Evolutionary conservation across 2,888 invertebrate species (phyloP).

Genomic region (Hipparchia semele): DNA sequence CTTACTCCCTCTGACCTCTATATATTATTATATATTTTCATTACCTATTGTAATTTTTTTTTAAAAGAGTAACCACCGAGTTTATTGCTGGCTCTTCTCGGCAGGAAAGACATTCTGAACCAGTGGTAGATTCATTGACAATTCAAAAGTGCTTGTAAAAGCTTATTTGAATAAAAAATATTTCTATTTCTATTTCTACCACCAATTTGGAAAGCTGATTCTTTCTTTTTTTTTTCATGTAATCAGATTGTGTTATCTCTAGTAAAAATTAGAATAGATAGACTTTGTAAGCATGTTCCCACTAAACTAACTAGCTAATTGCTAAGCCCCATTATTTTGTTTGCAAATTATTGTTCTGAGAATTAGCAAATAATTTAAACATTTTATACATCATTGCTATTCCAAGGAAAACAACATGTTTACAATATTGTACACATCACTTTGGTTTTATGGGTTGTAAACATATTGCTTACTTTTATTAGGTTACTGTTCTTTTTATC

Average conservation of each 20-base stretch:
- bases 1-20: too few relatives aligned
- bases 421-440: not conserved
- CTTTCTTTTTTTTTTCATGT: too few relatives aligned
- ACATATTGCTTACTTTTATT: not conserved
- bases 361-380: not conserved
- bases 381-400: not conserved
- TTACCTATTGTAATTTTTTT: too few relatives aligned
- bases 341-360: not conserved
- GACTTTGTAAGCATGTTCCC: not conserved
- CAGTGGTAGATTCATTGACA: too few relatives aligned
- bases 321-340: not conserved
- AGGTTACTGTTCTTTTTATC: not conserved
- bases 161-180: too few relatives aligned
- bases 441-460: not conserved
- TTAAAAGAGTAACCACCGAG: too few relatives aligned
- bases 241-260: not conserved
- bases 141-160: too few relatives aligned
- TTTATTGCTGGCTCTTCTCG: too few relatives aligned
- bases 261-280: not conserved
- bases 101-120: too few relatives aligned
- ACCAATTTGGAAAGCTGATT: too few relatives aligned
- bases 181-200: too few relatives aligned
- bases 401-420: slow-evolving; percentile 2
- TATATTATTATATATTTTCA: too few relatives aligned
- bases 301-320: not conserved